Base-by-base conservation (phyloP, 1,140 invertebrate species). In the Heliconius congener region DNA sequence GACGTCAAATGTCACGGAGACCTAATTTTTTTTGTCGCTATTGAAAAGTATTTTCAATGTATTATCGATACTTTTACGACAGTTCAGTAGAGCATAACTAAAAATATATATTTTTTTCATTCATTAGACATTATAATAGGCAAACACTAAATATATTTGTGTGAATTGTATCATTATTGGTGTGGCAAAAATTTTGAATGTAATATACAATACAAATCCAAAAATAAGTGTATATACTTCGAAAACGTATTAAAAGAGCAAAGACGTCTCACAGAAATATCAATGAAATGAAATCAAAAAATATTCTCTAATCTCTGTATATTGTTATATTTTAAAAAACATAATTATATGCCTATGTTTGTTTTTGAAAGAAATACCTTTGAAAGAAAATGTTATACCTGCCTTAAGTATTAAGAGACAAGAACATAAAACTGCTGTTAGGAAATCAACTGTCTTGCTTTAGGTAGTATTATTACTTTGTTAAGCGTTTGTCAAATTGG, bases 401-500 rank as follows among this genome's bases (percentile, higher is more conserved):
- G 19, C 50, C 18, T 19, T 52, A 52, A 52, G 18, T 52, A 8
- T 52, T 52, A 8, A 57, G 11, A 57, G n/a, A 57, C 8, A 57
- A 57, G 19, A 57, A 23, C 55, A 57, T 57, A 57, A 57, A 57
- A 57, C 23, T 57, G 9, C 2, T 57, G n/a, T 57, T 57, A 57
- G n/a, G 3, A 75, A 75, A 66, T 75, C 73, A 57, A 74, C 55
- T 75, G 60, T 60, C 74, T 75, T 75, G 55, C 52, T 37, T 66
- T 52, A 52, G 50, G 50, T 18, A 19, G 18, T 52, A 39, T 37
- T 46, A 76, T 70, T 71, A 76, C 74, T 76, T 76, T 76, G 55
- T 75, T 75, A 60, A 39, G 42, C 57, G 23, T 70, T 71, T 42
- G 74, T 70, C 74, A 76, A 76, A 76, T 76, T 70, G 23, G 52